Evolutionary conservation across 2,797 vertebrate species (phyloP).

Genomic region (Siniperca scherzeri): DNA sequence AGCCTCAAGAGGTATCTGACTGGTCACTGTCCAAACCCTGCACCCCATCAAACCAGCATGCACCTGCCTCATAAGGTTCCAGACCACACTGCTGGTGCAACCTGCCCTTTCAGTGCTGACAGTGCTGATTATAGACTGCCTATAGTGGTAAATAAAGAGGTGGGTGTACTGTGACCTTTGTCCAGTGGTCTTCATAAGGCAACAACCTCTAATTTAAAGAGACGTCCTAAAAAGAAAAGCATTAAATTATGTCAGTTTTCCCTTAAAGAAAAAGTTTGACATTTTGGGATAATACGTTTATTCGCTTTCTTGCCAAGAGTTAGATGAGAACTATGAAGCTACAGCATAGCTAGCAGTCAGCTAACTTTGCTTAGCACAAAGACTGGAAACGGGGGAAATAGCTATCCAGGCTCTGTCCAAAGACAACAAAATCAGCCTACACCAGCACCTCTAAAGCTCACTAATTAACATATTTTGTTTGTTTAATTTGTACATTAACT

Average conservation of each 20-base stretch:
- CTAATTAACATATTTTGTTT: not conserved
- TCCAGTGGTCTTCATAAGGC: slow-evolving; percentile 1
- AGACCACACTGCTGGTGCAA: slow-evolving; percentile 11
- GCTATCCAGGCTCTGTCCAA: not conserved
- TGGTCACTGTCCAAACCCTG: slow-evolving; percentile 56
- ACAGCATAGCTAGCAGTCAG: not conserved
- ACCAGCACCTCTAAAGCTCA: not conserved
- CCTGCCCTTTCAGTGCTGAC: slow-evolving; percentile 67
- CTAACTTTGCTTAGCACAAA: not conserved
- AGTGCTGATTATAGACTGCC: slow-evolving; percentile 55
- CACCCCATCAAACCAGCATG: slow-evolving; percentile 47
- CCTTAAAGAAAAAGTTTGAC: not conserved
- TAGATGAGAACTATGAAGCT: not conserved
- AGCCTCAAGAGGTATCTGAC: slow-evolving; percentile 44
- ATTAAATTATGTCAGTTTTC: not conserved
- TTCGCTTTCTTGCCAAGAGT: not conserved
- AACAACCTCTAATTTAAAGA: slow-evolving; percentile 5
- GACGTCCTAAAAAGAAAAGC: not conserved
- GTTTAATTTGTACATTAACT: no score
- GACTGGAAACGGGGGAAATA: not conserved
- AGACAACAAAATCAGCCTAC: not conserved
- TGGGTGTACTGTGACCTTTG: slow-evolving; percentile 44
- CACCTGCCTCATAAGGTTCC: slow-evolving; percentile 57
- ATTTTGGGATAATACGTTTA: not conserved
- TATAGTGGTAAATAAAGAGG: slow-evolving; percentile 39